These are phyloP conservation scores for Bhutanitis thaidina DNA, from an alignment of 2,888 invertebrate genomes.

Conservation along the genomic window DNA sequence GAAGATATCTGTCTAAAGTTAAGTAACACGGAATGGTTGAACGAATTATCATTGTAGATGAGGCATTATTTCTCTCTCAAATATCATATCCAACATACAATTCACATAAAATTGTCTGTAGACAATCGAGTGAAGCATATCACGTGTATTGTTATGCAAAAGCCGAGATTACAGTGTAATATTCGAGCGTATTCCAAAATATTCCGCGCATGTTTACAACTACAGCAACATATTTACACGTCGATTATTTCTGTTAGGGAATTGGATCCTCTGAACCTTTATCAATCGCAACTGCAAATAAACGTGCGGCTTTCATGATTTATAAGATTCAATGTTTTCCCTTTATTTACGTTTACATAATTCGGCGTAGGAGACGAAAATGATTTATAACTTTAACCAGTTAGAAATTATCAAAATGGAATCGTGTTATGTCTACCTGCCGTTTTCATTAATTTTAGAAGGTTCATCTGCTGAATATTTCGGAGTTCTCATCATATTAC, in stretches of 20 bases:
- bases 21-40: constrained; percentile 33
- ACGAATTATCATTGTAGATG: constrained; percentile 18
- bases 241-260: constrained; percentile 41
- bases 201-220: constrained; percentile 20
- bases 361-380: constrained; percentile 39
- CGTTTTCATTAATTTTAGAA: constrained; percentile 51
- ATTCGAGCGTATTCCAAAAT: constrained; percentile 8
- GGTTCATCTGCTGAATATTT: constrained; percentile 60
- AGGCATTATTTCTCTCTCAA: constrained; percentile 17
- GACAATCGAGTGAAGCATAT: constrained; percentile 17
- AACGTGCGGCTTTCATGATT: constrained; percentile 44
- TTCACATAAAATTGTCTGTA: constrained; percentile 17
- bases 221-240: constrained; percentile 22
- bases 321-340: constrained; percentile 51
- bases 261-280: constrained; percentile 39
- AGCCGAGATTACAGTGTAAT: constrained; percentile 20
- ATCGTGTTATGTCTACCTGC: constrained; percentile 49
- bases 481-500: constrained; percentile 55
- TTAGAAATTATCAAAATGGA: constrained; percentile 48
- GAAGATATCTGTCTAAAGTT: constrained; percentile 40
- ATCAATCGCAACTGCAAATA: constrained; percentile 41
- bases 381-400: constrained; percentile 51
- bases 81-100: neutral
- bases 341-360: constrained; percentile 52
- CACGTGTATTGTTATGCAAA: constrained; percentile 24